Evolutionary conservation across 2,113 vertebrate species (phyloP).

Genomic region (Junco hyemalis): DNA sequence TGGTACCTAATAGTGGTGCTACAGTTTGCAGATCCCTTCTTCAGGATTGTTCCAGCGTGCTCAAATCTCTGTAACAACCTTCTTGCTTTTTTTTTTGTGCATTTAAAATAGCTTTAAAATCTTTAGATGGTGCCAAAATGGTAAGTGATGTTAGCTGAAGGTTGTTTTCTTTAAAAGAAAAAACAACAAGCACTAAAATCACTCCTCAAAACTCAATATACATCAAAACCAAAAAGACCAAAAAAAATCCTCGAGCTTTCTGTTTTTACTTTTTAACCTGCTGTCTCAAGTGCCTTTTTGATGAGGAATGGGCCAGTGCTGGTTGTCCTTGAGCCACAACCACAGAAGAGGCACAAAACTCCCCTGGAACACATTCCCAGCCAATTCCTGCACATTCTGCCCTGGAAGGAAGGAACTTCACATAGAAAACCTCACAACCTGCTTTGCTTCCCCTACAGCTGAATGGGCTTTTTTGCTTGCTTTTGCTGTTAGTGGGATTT

Average conservation of each 20-base stretch:
- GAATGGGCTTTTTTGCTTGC: rapidly evolving
- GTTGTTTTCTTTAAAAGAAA: background rate
- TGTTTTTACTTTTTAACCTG: background rate
- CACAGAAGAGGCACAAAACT: background rate
- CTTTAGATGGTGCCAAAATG: background rate
- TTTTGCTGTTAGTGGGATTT: background rate
- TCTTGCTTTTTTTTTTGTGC: background rate
- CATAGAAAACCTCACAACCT: background rate
- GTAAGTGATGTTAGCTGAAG: background rate
- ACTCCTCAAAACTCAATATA: background rate
- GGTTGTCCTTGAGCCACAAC: background rate
- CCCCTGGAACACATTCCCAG: background rate
- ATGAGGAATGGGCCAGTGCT: background rate
- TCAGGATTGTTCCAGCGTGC: background rate
- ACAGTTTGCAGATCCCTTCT: background rate
- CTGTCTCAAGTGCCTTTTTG: background rate
- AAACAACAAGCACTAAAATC: background rate
- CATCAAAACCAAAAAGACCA: background rate
- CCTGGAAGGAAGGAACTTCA: background rate
- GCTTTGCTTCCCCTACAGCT: background rate
- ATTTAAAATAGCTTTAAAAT: background rate
- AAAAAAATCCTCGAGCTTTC: background rate
- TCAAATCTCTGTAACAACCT: background rate
- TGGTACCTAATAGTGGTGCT: background rate
- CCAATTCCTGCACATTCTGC: background rate